Evolutionary conservation across 1,140 invertebrate species (phyloP), one percentile per base, ranked within the genome.

Genomic region (Mizuhopecten yessoensis): DNA sequence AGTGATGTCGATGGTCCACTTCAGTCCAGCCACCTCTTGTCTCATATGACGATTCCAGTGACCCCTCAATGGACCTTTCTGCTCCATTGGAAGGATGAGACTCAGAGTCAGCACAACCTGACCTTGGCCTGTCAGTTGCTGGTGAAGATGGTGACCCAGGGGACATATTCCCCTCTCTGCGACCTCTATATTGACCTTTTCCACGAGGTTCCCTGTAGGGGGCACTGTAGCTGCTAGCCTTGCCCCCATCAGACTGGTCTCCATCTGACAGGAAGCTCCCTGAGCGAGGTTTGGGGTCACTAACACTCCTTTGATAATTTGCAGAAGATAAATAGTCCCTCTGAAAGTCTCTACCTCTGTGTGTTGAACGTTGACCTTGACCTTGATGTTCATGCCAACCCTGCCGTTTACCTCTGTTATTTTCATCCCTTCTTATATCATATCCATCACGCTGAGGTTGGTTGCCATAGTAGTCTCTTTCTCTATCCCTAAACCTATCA

Each of bases 291-390:
- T 91, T 92, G 7, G 92, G 92, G 45, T 92, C 92, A 92, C 92
- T 92, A 33, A 88, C 88, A 87, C 92, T 92, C 86, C 92, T 75
- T 3, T 91, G 86, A 89, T 57, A 91, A 34, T 90, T 91, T 87
- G 86, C 90, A 49, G 36, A 86, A n/a, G 34, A 39, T 33, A 34
- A 88, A 39, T 33, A 39, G 23, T 45, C 29, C 86, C 90, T 88
- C 11, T 88, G 23, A n/a, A n/a, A 75, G 57, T 34, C 86, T 87
- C 88, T 33, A 20, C 34, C 11, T 36, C 29, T 87, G n/a, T 49
- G 87, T 87, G 87, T 11, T 39, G 34, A 36, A 34, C 88, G 20
- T 33, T 75, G 23, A 88, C 11, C 36, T 87, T 49, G 34, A 23
- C 87, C 87, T 20, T 29, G 87, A 87, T 34, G n/a, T 36, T 87